phyloP scores from a whole-genome alignment of 2,797 vertebrate species.

The Dendrocincla fuliginosa region DNA sequence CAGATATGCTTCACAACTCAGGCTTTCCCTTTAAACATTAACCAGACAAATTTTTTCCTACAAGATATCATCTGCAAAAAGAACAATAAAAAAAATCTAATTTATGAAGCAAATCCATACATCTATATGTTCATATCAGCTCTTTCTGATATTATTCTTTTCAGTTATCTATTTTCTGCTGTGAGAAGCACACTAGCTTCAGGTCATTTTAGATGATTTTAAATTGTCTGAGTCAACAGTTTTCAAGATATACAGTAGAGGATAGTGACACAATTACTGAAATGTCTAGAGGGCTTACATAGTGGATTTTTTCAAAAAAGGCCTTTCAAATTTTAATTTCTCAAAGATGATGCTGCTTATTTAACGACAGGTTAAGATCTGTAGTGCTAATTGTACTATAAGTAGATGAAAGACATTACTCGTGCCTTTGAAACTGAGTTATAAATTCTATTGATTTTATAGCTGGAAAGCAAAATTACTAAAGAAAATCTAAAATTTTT shows the following conservation, averaged over 20 bases:
- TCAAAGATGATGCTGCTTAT: neutral
- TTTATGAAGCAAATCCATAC: neutral
- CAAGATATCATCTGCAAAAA: neutral
- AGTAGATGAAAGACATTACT: neutral
- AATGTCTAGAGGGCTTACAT: neutral
- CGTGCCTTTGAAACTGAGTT: neutral
- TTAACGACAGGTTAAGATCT: neutral
- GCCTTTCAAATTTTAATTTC: neutral
- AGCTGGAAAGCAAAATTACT: neutral
- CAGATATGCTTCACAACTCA: neutral
- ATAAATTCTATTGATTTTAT: neutral
- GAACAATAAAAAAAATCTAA: neutral
- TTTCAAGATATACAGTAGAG: neutral
- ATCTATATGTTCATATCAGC: neutral
- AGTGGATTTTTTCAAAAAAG: neutral
- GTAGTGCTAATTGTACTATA: rapidly evolving
- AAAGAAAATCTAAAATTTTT: neutral
- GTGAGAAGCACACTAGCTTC: neutral
- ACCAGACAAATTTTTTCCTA: neutral
- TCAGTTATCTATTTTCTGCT: neutral
- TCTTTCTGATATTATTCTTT: neutral
- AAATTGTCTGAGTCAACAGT: neutral
- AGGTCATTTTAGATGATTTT: neutral
- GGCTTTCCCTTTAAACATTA: neutral
- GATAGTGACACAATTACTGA: neutral